phyloP scores from a whole-genome alignment of 2,797 vertebrate species.

The Ceryle rudis region DNA sequence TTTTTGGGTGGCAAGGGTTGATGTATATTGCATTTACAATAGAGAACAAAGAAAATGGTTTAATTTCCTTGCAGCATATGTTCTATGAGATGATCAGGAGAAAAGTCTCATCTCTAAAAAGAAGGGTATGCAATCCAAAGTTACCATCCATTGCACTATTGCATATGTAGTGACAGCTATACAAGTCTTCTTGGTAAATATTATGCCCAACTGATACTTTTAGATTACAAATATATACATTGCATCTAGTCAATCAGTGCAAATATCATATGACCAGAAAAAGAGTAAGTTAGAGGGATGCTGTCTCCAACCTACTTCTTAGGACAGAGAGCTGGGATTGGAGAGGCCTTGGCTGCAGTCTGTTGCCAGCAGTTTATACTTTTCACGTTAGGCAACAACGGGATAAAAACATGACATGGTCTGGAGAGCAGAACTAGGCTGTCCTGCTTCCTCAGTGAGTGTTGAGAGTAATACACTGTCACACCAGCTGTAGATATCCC shows the following conservation, averaged over 20 bases:
- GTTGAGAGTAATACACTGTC: neutral
- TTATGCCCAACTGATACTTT: neutral
- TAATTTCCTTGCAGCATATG: neutral
- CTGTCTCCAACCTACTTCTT: neutral
- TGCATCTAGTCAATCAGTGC: fast-evolving
- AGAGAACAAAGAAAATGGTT: neutral
- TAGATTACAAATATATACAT: neutral
- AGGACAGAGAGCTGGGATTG: neutral
- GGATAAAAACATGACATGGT: neutral
- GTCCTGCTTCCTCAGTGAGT: neutral
- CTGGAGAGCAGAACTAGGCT: neutral
- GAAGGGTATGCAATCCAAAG: neutral
- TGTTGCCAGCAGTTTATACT: neutral
- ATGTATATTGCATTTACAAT: neutral
- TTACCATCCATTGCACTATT: neutral
- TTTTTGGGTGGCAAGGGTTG: constrained; percentile 1
- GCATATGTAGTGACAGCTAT: neutral
- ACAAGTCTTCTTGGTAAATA: neutral
- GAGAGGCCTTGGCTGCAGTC: neutral
- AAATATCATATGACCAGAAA: neutral
- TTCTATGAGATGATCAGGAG: neutral
- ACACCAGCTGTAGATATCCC: neutral
- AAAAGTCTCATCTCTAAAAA: neutral
- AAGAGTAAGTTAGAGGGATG: neutral
- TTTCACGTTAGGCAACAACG: neutral